phyloP scores from a whole-genome alignment of 2,888 invertebrate genomes.

The Rhagonycha fulva region DNA sequence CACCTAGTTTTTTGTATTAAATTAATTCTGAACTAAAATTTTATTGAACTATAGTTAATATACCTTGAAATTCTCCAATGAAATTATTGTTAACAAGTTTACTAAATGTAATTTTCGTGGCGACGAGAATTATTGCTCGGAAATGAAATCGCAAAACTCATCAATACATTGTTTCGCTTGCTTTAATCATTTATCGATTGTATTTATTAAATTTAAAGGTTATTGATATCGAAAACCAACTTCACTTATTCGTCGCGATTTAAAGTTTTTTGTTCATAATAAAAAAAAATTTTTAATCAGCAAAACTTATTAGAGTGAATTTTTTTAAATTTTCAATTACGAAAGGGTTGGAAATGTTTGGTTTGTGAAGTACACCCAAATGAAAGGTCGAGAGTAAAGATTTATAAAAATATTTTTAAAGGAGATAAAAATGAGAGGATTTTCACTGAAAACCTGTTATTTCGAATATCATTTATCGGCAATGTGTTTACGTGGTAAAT shows the following conservation, averaged over 20 bases:
- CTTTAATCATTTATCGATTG: neutral
- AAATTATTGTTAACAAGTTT: neutral
- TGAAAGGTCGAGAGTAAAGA: neutral
- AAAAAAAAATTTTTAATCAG: no score
- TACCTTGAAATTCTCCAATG: neutral
- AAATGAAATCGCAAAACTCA: conserved; percentile 6
- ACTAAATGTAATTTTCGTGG: conserved; percentile 2
- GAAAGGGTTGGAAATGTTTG: neutral
- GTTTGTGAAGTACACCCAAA: neutral
- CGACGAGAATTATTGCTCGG: neutral
- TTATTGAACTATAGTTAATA: neutral
- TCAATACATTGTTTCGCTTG: conserved; percentile 1
- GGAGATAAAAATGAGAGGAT: neutral
- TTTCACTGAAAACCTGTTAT: neutral
- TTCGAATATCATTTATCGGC: neutral
- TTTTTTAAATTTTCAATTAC: neutral
- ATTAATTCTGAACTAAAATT: neutral
- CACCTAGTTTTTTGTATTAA: neutral
- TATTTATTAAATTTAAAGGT: neutral
- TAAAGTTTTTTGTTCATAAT: no score
- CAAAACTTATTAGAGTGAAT: neutral
- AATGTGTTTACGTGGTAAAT: neutral
- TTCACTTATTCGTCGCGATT: neutral
- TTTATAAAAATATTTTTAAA: neutral
- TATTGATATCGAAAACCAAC: neutral